These are phyloP conservation scores for Platynereis dumerilii DNA, from an alignment of 2,888 invertebrate species.

Conservation along the genomic window DNA sequence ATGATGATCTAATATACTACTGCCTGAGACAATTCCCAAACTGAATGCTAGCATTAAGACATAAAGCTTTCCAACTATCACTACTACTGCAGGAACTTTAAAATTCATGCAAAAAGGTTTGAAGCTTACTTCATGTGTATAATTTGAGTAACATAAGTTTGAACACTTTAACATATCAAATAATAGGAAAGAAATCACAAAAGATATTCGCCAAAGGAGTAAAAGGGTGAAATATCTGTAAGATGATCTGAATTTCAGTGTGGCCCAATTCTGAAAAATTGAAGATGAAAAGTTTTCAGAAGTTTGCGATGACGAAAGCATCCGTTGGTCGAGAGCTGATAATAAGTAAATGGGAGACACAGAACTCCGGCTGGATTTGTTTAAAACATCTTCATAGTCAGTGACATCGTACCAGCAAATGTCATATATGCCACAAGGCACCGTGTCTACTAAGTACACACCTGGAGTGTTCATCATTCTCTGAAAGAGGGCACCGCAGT, in stretches of 20 bases:
- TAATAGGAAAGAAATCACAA: too few relatives aligned
- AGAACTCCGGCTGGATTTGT: neutral
- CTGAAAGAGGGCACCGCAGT: neutral
- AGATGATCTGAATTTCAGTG: neutral
- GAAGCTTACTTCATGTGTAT: too few relatives aligned
- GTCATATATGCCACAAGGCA: neutral
- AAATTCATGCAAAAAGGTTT: too few relatives aligned
- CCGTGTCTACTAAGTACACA: neutral
- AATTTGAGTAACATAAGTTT: too few relatives aligned
- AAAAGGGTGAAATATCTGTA: neutral
- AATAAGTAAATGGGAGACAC: neutral
- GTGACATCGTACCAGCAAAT: slow-evolving; percentile 1
- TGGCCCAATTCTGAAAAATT: neutral
- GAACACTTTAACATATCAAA: too few relatives aligned
- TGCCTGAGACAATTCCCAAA: too few relatives aligned
- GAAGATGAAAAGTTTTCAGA: neutral
- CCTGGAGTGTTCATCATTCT: neutral
- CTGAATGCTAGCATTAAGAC: too few relatives aligned
- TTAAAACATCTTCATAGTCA: neutral
- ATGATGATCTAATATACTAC: too few relatives aligned
- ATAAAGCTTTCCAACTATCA: too few relatives aligned
- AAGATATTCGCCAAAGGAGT: neutral
- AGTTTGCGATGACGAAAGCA: neutral
- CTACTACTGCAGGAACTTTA: too few relatives aligned
- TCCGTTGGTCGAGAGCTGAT: neutral